phyloP scores from a whole-genome alignment of 2,888 invertebrate genomes.

The Philhelius pedissequus region DNA sequence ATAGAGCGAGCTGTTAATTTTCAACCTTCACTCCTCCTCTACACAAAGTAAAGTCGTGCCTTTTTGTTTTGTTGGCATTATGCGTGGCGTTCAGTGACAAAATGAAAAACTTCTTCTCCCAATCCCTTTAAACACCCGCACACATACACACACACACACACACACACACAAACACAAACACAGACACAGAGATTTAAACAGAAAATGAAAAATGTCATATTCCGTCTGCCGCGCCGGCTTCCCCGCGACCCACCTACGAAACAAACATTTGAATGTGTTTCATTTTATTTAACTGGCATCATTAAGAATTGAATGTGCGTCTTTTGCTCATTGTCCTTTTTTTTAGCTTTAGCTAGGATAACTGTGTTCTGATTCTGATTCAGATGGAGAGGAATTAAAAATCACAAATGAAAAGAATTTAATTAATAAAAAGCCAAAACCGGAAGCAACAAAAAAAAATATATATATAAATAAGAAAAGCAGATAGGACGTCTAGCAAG shows the following conservation, averaged over 20 bases:
- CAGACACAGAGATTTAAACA: neutral
- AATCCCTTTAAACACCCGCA: too few relatives aligned
- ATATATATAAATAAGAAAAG: neutral
- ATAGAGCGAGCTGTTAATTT: conserved; percentile 54
- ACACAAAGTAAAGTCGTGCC: conserved; percentile 44
- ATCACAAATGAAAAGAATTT: conserved; percentile 66
- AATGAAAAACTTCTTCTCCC: conserved; percentile 5
- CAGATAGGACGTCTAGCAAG: conserved; percentile 15
- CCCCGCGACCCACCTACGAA: too few relatives aligned
- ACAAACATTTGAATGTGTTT: conserved; percentile 58
- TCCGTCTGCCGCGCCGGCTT: conserved; percentile 24
- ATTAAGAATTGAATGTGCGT: conserved; percentile 53
- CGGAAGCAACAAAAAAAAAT: conserved; percentile 22
- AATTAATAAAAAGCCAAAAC: conserved; percentile 61
- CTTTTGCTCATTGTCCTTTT: conserved; percentile 11
- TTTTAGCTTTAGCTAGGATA: neutral
- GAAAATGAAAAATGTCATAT: conserved; percentile 59
- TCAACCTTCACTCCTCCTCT: too few relatives aligned
- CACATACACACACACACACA: neutral
- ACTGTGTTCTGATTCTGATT: conserved; percentile 44
- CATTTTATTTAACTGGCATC: conserved; percentile 62
- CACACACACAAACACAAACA: neutral
- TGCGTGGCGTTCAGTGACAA: neutral
- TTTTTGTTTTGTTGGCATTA: conserved; percentile 9
- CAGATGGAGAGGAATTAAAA: conserved; percentile 49